Evolutionary conservation across 2,797 vertebrate species (phyloP).

Genomic region (Furcifer pardalis): DNA sequence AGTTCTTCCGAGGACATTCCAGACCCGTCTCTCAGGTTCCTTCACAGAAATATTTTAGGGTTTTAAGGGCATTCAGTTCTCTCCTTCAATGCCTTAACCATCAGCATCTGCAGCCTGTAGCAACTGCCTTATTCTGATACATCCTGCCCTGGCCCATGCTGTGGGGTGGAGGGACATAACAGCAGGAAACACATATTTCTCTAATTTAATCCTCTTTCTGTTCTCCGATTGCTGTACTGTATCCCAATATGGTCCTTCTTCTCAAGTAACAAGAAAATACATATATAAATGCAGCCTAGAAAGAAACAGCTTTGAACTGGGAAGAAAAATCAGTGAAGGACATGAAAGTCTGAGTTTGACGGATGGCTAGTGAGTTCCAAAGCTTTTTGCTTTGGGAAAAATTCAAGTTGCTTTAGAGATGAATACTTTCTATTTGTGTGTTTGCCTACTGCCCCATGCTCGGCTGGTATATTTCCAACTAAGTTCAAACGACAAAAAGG

Average conservation of each 20-base stretch:
- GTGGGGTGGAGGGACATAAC: too few species aligned
- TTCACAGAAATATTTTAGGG: too few species aligned
- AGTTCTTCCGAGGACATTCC: too few species aligned
- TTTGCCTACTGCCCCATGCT: neutral
- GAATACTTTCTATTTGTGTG: neutral
- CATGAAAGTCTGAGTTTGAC: neutral
- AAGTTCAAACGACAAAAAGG: neutral
- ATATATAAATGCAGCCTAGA: neutral
- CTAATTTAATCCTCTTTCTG: too few species aligned
- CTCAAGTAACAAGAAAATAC: neutral
- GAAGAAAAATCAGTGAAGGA: neutral
- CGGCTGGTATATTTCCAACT: neutral
- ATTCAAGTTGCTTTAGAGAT: neutral
- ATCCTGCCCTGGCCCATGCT: too few species aligned
- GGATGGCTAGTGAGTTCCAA: neutral
- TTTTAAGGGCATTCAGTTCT: too few species aligned
- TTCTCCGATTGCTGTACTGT: neutral
- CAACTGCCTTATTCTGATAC: too few species aligned
- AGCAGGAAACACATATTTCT: too few species aligned
- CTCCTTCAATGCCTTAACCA: too few species aligned
- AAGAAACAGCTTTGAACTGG: neutral
- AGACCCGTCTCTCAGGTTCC: too few species aligned
- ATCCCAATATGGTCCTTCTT: neutral
- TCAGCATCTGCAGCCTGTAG: too few species aligned
- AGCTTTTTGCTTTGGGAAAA: neutral